Evolutionary conservation across 2,113 vertebrate genomes (phyloP), one percentile per base, ranked within the genome.

Genomic region (Calidris pygmaea): DNA sequence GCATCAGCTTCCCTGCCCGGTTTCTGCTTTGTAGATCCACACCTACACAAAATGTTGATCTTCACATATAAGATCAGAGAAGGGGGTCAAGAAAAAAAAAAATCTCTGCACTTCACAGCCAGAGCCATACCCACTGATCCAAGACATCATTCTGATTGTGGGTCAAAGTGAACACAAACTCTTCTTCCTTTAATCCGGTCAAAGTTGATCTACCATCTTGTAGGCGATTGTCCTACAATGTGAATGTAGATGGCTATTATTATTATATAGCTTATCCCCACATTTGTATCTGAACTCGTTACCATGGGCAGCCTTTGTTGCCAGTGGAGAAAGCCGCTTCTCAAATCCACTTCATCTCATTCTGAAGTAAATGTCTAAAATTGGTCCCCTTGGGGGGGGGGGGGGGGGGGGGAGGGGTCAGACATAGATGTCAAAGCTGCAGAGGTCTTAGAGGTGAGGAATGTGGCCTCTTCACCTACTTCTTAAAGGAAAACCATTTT

Each of bases 181-280:
- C 19, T 59, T 71, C n/a, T 37, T 79, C 29, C 50, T 85, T 60
- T 89, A 79, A 52, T 60, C 30, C 1, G 1, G 48, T 66, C 35
- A 53, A 81, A 93, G 12, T 6, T 56, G 6, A 89, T 63, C 41
- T 55, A 26, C 21, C 14, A 32, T 26, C n/a, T 59, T 59, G 32
- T 32, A 66, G 10, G 10, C 0, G 1, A 41, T 2, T 41, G 37
- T 45, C 18, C 63, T n/a, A 32, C 30, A n/a, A 12, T 5, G 29
- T 63, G 58, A 80, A 70, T 14, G 43, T 15, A 72, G 23, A 26
- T 29, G 78, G 29, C 17, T 74, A 8, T 23, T 55, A 8, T 23
- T 55, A 29, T 52, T 43, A 67, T 4, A 48, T 1, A 35, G 45
- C 7, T 77, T 86, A 77, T 53, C 34, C 22, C 26, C 23, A 22